Evolutionary conservation across 2,888 invertebrate genomes (phyloP), one percentile per base, ranked within the genome.

Genomic region (Hypercompe scribonia): DNA sequence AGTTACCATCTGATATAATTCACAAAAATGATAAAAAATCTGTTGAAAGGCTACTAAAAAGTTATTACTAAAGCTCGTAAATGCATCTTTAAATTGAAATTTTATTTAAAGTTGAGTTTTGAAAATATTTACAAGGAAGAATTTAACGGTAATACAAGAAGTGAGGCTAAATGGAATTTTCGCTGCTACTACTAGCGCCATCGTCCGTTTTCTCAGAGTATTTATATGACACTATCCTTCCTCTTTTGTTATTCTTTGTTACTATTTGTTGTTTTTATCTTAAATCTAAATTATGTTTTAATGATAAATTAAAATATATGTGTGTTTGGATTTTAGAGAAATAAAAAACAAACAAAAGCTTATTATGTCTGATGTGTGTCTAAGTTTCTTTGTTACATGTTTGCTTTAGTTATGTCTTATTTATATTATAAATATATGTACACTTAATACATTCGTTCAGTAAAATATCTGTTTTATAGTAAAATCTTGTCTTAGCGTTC

Each of bases 321-420:
- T 15, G 31, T 5, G 61, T 31, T 61, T 61, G 18, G 18, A 31
- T 61, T 28, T 58, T 3, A 31, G 31, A 31, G 28, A 4, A 18
- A 7, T 2, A 61, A 61, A 50, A 61, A 31, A 11, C 4, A 61
- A 61, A 13, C 2, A 0, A 61, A 31, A 31, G 31, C 5, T 0
- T 31, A 5, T 13, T 61, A 54, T 24, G 58, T 58, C 28, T n/a
- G 28, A 58, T 28, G 0, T 54, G 54, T 24, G 61, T 65, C 50
- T 33, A 71, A 70, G 72, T 70, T 82, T 79, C 73, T 74, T 82
- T 77, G 65, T 68, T 31, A 3, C 4, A 72, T 65, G 70, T 81
- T 58, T 79, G 77, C 77, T 77, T 79, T 73, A 63, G 73, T 65
- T 61, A 28, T 64, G 15, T 36, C 46, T 42, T 66, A 3, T 33